Base-by-base conservation (phyloP, 2,888 invertebrate species). In the Melitaea athalia region DNA sequence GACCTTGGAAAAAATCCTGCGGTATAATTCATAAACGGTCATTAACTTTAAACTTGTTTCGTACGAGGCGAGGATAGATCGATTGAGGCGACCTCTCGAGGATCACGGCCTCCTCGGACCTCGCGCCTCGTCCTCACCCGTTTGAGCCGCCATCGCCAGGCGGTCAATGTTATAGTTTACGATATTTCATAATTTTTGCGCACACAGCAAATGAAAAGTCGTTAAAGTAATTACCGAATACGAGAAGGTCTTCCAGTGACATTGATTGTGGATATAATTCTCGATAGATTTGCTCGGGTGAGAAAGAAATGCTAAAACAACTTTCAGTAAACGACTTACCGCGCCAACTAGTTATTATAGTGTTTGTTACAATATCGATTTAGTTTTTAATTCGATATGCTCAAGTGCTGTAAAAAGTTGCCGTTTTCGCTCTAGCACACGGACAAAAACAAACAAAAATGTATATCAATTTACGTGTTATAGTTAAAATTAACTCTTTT, bases 11-110 rank as follows among this genome's bases (percentile, higher is more conserved):
- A 68, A 67, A 66, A 69, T 67, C 71, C 69, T 71, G 67, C 67
- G 53, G 64, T 64, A 63, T 71, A 64, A 68, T 65, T 70, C 68
- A 69, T 69, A 70, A 74, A 73, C 74, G 74, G 73, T 74, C 70
- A 70, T 74, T 74, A 74, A 69, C 73, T 73, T 69, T 65, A 70
- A 73, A 74, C 74, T 68, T 59, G 74, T 74, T 68, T 59, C 57
- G 71, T 69, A 66, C 73, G 67, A 49, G 38, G 66, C 61, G 67
- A 70, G 70, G 69, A 65, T 64, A 67, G 70, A 67, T 70, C 67
- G 70, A 67, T 70, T 55, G 61, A 57, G 59, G 69, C 69, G 73
- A 72, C 72, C 72, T 74, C 74, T 67, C 60, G 63, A 67, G 68
- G 68, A 69, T 74, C 72, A 67, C 60, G 71, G 69, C 69, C 70